Base-by-base conservation (phyloP, 1,140 invertebrate genomes). In the Bradysia coprophila region DNA sequence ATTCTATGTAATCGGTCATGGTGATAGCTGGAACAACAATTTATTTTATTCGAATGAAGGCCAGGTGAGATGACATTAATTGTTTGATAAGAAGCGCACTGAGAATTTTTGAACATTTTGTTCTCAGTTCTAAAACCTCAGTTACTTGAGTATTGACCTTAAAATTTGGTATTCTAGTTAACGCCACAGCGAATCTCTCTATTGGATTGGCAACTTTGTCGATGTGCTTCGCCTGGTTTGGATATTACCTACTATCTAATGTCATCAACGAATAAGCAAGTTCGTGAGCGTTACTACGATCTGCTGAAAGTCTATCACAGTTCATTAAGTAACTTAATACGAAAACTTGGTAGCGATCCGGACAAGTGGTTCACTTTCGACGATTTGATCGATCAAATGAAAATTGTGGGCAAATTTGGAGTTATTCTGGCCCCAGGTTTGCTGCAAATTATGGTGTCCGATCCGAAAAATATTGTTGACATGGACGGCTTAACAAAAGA, bases 181-280 rank as follows among this genome's bases (percentile, higher is more conserved):
- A 45, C 44, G 5, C 55, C 62, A 21, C 46, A 52, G 23, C 60
- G 69, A 24, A 49, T 65, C 13, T 50, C 61, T 11, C 47, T 70
- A 0, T 45, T 75, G 13, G 74, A 76, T 46, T 71, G 67, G 50
- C 73, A 76, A 51, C 50, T 73, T 10, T 57, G 60, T 10, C 55
- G 68, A 3, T 65, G 66, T 41, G 64, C 65, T 2, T 73, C 72
- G 2, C 73, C 73, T 2, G 63, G 69, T 2, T 64, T 63, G 2
- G 73, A 76, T 45, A 45, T 76, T 32, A 63, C 64, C 0, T 72
- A 75, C 46, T 72, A 67, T 43, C 53, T 76, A 4, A 74, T 68
- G 43, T 63, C 64, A 47, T 65, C 65, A 40, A 67, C 71, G 0
- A 63, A 68, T 19, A 51, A 59, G 39, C 44, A 59, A 8, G 56